Evolutionary conservation across 1,140 invertebrate species (phyloP).

Genomic region (Orchestia grillus): DNA sequence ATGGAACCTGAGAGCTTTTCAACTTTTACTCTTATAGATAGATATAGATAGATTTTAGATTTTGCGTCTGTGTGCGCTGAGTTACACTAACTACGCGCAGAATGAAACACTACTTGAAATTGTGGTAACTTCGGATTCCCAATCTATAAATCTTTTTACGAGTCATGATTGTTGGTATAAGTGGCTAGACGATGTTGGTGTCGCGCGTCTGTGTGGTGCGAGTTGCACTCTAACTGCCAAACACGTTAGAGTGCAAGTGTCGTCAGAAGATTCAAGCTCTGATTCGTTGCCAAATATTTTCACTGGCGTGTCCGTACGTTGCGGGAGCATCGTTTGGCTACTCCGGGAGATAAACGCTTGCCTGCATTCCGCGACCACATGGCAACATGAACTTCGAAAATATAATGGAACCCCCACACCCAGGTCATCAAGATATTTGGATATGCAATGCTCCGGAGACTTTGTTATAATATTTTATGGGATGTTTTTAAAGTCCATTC

Average conservation of each 20-base stretch:
- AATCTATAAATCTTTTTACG: neutral
- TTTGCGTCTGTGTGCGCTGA: too few species aligned
- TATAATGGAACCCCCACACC: too few species aligned
- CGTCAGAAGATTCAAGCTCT: neutral
- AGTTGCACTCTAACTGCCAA: neutral
- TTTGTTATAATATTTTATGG: neutral
- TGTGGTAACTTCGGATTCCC: neutral
- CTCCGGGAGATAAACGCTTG: neutral
- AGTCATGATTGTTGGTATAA: neutral
- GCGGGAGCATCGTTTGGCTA: neutral
- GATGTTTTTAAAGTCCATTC: neutral
- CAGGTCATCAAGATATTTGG: neutral
- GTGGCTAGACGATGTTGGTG: neutral
- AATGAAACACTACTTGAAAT: neutral
- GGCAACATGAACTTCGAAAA: too few species aligned
- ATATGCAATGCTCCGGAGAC: neutral
- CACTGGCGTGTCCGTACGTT: neutral
- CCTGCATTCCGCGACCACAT: neutral
- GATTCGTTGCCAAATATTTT: neutral
- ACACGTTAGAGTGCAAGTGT: neutral
- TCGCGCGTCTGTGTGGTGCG: too few species aligned
- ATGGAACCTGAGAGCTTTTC: too few species aligned
- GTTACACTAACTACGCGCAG: neutral
- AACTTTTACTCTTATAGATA: too few species aligned
- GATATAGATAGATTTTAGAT: too few species aligned